Conservation (phyloP, 2,113 vertebrate species). For the Pygoscelis adeliae region DNA sequence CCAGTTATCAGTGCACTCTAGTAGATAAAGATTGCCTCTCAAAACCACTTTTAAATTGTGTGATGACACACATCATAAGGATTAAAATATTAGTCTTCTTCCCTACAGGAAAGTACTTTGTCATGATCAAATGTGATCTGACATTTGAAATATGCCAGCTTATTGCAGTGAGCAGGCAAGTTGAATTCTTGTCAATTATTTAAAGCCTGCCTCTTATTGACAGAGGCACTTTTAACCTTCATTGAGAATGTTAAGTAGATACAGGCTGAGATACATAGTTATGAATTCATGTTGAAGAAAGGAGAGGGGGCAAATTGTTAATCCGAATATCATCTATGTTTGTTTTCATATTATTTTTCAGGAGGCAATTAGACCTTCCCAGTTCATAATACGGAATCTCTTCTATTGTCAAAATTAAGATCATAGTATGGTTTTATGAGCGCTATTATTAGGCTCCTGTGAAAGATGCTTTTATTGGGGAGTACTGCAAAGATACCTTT, state of each 20-base stretch:
- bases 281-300: background rate
- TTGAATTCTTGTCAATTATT: conserved; percentile 22
- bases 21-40: background rate
- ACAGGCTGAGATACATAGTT: background rate
- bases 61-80: conserved; percentile 39
- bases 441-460: background rate
- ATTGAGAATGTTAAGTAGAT: background rate
- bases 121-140: conserved; percentile 17
- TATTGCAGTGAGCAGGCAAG: background rate
- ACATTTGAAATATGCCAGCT: conserved; percentile 27
- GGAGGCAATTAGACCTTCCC: background rate
- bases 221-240: background rate
- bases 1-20: background rate
- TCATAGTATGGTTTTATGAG: background rate
- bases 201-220: background rate
- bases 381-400: background rate
- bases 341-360: background rate
- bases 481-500: background rate
- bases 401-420: background rate
- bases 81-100: conserved; percentile 50
- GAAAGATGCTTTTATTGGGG: background rate
- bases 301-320: background rate
- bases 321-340: background rate
- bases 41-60: conserved; percentile 10
- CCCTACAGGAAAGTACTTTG: conserved; percentile 23